These are phyloP conservation scores for Eupithecia dodoneata DNA, from an alignment of 2,888 invertebrate species.

Conservation along the genomic window DNA sequence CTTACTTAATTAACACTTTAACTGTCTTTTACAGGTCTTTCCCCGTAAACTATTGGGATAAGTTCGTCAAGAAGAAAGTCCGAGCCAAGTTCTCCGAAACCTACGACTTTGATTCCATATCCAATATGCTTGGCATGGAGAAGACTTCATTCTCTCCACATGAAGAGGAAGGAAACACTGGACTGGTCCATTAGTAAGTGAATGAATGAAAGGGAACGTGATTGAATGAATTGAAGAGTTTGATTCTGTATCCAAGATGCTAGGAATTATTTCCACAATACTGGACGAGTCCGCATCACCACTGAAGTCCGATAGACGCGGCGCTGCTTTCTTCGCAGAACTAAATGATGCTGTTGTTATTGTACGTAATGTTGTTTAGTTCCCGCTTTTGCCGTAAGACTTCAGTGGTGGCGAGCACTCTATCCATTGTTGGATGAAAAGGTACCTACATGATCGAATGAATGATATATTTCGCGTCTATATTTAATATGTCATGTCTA, in stretches of 20 bases:
- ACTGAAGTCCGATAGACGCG: too few species aligned
- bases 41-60: constrained; percentile 99
- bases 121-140: constrained; percentile 98
- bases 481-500: too few species aligned
- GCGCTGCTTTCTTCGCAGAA: too few species aligned
- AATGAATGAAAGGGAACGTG: neutral
- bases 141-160: constrained; percentile 94
- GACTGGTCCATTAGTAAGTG: constrained; percentile 90
- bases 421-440: too few species aligned
- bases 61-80: constrained; percentile 99
- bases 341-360: too few species aligned
- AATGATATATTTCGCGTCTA: too few species aligned
- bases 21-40: constrained; percentile 88
- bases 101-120: constrained; percentile 98
- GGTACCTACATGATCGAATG: too few species aligned
- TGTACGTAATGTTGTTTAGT: too few species aligned
- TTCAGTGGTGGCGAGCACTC: too few species aligned
- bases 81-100: constrained; percentile 98
- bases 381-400: too few species aligned
- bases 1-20: too few species aligned
- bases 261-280: constrained; percentile 87
- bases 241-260: constrained; percentile 93
- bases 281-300: too few species aligned
- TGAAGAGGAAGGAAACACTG: constrained; percentile 90
- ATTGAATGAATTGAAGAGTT: constrained; percentile 88